Conservation (phyloP, 2,797 vertebrate genomes). For the Muscicapa striata region DNA sequence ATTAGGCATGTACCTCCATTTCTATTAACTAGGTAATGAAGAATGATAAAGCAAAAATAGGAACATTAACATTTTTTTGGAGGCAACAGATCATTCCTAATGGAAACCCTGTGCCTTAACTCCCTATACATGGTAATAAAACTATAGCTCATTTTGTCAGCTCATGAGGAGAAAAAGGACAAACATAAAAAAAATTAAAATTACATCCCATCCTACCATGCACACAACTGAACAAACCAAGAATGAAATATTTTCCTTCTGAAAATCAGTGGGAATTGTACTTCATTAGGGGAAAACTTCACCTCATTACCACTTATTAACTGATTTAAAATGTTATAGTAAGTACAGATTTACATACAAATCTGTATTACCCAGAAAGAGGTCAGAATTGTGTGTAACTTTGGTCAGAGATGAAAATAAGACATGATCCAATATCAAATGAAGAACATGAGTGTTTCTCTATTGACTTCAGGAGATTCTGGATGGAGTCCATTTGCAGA, state of each 20-base stretch:
- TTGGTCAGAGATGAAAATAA: neutral
- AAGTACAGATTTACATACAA: neutral
- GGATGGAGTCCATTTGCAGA: neutral
- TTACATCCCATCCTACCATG: neutral
- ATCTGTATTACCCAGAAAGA: neutral
- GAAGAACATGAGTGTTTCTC: neutral
- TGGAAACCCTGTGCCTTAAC: constrained; percentile 19
- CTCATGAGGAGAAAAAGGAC: constrained; percentile 10
- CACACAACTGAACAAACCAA: neutral
- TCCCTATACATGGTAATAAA: neutral
- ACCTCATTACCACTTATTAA: neutral
- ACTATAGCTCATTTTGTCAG: neutral
- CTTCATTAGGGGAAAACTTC: neutral
- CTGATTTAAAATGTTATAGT: neutral
- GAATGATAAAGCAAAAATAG: constrained; percentile 43
- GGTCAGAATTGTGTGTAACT: neutral
- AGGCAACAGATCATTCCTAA: constrained; percentile 46
- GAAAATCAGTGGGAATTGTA: neutral
- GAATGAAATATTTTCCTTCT: neutral
- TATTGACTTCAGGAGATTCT: neutral
- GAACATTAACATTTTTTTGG: constrained; percentile 41
- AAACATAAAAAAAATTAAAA: neutral
- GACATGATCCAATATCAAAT: neutral
- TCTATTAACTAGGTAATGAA: constrained; percentile 27
- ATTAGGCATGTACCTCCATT: constrained; percentile 10